phyloP scores from a whole-genome alignment of 2,113 vertebrate genomes.

The Brachyhypopomus occidentalis region DNA sequence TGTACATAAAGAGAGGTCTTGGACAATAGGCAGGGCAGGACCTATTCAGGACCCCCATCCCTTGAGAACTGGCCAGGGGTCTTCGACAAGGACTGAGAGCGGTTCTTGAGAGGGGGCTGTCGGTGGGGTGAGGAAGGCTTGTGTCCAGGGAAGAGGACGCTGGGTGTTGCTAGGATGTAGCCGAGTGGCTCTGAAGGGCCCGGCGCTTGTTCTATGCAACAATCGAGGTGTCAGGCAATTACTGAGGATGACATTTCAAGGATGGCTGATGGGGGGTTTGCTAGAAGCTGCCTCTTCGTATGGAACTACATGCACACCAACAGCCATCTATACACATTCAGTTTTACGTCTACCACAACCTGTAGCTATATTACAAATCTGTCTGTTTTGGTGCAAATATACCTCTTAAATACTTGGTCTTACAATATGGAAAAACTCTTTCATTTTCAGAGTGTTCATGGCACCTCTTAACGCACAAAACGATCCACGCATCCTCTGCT shows the following conservation, averaged over 20 bases:
- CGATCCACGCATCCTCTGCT: not conserved
- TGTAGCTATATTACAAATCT: not conserved
- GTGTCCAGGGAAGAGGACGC: slow-evolving; percentile 65
- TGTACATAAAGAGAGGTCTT: slow-evolving; percentile 75
- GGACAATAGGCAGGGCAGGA: slow-evolving; percentile 71
- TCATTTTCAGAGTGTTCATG: not conserved
- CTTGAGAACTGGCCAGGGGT: slow-evolving; percentile 71
- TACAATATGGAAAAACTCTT: not conserved
- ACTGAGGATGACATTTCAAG: slow-evolving; percentile 68
- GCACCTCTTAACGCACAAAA: not conserved
- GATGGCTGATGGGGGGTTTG: slow-evolving; percentile 56
- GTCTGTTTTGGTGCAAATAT: not conserved
- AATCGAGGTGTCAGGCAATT: slow-evolving; percentile 73
- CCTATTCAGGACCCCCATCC: slow-evolving; percentile 70
- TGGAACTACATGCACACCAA: slow-evolving; percentile 16
- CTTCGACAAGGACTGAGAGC: slow-evolving; percentile 70
- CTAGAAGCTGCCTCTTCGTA: slow-evolving; percentile 56
- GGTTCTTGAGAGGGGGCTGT: slow-evolving; percentile 60
- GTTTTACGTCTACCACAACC: not conserved
- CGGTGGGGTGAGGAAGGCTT: slow-evolving; percentile 46
- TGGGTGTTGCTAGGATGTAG: slow-evolving; percentile 71
- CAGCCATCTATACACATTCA: slow-evolving; percentile 1
- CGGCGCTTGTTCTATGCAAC: slow-evolving; percentile 64
- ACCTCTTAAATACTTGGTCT: not conserved
- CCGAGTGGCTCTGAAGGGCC: slow-evolving; percentile 65